Conservation (phyloP, 2,113 vertebrate species). For the Campylomormyrus tamandua region DNA sequence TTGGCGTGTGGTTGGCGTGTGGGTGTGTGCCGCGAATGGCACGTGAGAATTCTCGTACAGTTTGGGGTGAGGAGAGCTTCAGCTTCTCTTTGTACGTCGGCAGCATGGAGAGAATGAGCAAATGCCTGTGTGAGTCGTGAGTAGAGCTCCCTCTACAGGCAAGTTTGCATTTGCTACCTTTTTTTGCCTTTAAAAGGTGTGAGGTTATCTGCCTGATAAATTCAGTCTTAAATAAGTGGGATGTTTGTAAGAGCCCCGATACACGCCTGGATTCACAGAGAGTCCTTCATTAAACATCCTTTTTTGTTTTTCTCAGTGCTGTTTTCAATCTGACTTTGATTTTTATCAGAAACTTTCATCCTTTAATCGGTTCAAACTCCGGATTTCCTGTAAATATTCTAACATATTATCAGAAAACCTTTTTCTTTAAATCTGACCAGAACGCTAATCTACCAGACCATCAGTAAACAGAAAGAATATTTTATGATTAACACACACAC, state of each 20-base stretch:
- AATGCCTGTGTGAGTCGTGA: background rate
- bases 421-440: background rate
- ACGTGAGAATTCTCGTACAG: background rate
- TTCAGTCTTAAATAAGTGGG: background rate
- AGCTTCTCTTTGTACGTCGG: background rate
- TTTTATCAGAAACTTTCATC: background rate
- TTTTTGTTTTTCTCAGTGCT: background rate
- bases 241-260: background rate
- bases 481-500: background rate
- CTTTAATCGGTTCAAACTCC: background rate
- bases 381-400: background rate
- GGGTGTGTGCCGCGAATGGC: background rate
- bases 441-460: background rate
- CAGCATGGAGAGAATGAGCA: background rate
- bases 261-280: background rate
- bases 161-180: background rate
- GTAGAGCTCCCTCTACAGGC: background rate
- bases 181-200: background rate
- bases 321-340: background rate
- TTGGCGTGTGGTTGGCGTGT: background rate
- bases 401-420: background rate
- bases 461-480: background rate
- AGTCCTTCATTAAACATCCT: background rate
- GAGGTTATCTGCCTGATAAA: background rate
- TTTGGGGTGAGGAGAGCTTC: background rate